Evolutionary conservation across 2,888 invertebrate genomes (phyloP).

Genomic region (Drosophila gaucha): DNA sequence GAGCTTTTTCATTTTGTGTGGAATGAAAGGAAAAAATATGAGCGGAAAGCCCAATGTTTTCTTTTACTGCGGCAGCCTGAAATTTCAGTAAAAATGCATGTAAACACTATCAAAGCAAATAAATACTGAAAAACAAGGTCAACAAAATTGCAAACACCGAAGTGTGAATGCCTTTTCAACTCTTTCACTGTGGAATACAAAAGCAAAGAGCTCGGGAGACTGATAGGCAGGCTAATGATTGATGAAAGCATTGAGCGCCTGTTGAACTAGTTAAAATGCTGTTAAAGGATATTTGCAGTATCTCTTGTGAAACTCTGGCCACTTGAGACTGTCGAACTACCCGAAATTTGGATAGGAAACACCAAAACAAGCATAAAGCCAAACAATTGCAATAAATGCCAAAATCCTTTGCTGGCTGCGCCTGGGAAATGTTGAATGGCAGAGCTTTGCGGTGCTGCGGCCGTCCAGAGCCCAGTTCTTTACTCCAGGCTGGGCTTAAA

Average conservation of each 20-base stretch:
- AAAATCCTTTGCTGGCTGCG: constrained; percentile 46
- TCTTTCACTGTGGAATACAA: neutral
- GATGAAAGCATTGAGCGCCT: neutral
- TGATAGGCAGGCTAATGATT: constrained; percentile 5
- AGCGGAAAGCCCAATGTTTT: constrained; percentile 7
- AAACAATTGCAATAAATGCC: constrained; percentile 70
- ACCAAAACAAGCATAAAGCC: constrained; percentile 52
- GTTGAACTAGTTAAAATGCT: neutral
- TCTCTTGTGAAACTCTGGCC: no score
- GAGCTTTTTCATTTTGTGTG: constrained; percentile 23
- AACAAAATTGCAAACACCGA: constrained; percentile 16
- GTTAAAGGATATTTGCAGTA: no score
- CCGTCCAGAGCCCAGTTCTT: neutral
- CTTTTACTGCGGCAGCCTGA: constrained; percentile 13
- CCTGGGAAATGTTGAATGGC: constrained; percentile 44
- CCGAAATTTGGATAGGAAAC: neutral
- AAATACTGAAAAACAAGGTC: constrained; percentile 30
- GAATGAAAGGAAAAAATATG: constrained; percentile 38
- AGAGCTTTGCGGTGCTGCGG: constrained; percentile 51
- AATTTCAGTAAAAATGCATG: constrained; percentile 40
- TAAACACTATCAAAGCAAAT: constrained; percentile 57
- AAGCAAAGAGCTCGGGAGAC: no score
- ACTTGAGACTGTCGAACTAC: constrained; percentile 1
- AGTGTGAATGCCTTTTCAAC: constrained; percentile 12
- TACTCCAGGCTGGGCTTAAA: constrained; percentile 6